phyloP scores from a whole-genome alignment of 2,113 vertebrate genomes.

The Copsychus sechellarum region DNA sequence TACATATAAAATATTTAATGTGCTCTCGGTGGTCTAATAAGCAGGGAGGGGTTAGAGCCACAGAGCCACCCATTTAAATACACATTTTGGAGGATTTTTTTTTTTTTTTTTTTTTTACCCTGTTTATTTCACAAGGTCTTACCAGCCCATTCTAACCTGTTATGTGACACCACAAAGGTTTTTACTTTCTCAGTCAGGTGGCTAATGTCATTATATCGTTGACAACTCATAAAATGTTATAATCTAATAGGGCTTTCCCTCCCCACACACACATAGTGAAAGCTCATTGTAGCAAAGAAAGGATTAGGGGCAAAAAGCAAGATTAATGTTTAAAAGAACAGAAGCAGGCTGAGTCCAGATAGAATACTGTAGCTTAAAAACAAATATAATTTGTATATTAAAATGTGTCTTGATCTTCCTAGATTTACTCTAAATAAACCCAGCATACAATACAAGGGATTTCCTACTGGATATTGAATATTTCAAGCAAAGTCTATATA shows the following conservation, averaged over 20 bases:
- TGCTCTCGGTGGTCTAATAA: slow-evolving; percentile 69
- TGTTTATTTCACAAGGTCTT: slow-evolving; percentile 70
- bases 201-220: slow-evolving; percentile 73
- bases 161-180: slow-evolving; percentile 70
- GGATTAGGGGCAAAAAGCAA: slow-evolving; percentile 42
- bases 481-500: not conserved
- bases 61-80: slow-evolving; percentile 33
- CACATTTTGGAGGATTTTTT: not conserved
- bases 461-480: not conserved
- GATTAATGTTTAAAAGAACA: slow-evolving; percentile 36
- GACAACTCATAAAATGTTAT: slow-evolving; percentile 75
- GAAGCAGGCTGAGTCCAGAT: slow-evolving; percentile 18
- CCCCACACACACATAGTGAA: not conserved
- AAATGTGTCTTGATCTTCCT: not conserved
- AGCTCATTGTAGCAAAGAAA: slow-evolving; percentile 41
- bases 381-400: slow-evolving; percentile 52
- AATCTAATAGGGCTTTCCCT: slow-evolving; percentile 66
- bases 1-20: slow-evolving; percentile 34
- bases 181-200: slow-evolving; percentile 70
- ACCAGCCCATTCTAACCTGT: slow-evolving; percentile 62
- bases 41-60: slow-evolving; percentile 49
- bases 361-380: slow-evolving; percentile 31
- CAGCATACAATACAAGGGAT: not conserved
- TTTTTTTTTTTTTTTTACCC: not conserved
- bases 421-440: slow-evolving; percentile 21